Evolutionary conservation across 2,888 invertebrate species (phyloP), one percentile per base, ranked within the genome.

Genomic region (Drosophila barbarae): DNA sequence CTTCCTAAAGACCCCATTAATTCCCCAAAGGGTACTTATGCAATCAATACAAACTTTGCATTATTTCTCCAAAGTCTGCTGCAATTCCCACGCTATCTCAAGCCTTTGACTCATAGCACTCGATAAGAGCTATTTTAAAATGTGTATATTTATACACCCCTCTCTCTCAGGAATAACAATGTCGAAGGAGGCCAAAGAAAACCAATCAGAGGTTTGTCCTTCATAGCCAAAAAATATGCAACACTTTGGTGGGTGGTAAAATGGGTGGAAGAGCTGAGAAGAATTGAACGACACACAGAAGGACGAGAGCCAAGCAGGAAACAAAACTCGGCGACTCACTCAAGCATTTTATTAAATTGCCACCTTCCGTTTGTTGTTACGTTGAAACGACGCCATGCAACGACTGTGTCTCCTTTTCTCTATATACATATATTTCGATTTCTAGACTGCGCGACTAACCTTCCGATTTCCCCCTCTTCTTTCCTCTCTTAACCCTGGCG

Each of bases 321-420:
- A 82, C 81, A 78, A 84, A 84, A 82, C 84, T 81, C 84, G 79
- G 75, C 76, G 73, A 81, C 75, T 76, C 79, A 85, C 83, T 87
- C 84, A 83, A 87, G 85, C 86, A 77, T 87, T 87, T 87, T 87
- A 87, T 86, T 86, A 86, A 87, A 87, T 87, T 87, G 84, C 82
- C 86, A 86, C 87, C 85, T 87, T 87, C 86, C 86, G 85, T 75
- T 85, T 80, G 75, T 73, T 78, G 84, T 83, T 84, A 71, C 71
- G 51, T 51, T 68, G 65, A 47, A 32, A 44, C 65, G 65, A 28
- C 41, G 32, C 46, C 46, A 32, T 47, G 32, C 46, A 52, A 46
- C 56, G 35, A 53, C 61, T 73, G 69, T 77, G 73, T 79, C 74
- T 47, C 21, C 77, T 49, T 35, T 49, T 28, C 66, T 73, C 12